These are phyloP conservation scores for Diachasmimorpha longicaudata DNA, from an alignment of 1,140 invertebrate genomes.

Conservation along the genomic window DNA sequence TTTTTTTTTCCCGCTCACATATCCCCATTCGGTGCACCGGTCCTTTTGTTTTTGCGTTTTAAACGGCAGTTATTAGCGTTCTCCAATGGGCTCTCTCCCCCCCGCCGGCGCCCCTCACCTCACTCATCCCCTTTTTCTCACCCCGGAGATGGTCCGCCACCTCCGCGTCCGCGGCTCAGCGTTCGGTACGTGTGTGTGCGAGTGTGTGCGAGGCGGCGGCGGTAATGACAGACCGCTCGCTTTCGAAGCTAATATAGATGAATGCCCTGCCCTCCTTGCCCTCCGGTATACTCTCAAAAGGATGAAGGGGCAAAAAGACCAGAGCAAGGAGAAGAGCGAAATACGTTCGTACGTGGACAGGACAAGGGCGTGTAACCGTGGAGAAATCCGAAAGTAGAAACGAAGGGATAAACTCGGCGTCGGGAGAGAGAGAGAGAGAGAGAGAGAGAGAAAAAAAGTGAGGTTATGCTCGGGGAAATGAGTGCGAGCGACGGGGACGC, in stretches of 20 bases:
- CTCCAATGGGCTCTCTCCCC: conserved; percentile 27
- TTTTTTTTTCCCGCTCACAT: conserved; percentile 1
- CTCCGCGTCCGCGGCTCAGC: neutral
- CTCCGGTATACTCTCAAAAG: conserved; percentile 37
- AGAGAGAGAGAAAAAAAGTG: neutral
- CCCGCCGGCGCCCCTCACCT: conserved; percentile 19
- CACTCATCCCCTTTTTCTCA: conserved; percentile 33
- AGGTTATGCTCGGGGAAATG: too few species aligned
- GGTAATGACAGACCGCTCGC: conserved; percentile 64
- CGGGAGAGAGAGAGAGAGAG: too few species aligned
- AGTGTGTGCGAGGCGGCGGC: conserved; percentile 49
- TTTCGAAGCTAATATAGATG: conserved; percentile 65
- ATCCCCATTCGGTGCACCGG: conserved; percentile 1
- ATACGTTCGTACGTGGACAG: conserved; percentile 13
- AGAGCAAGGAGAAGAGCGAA: conserved; percentile 13
- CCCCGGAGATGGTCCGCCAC: conserved; percentile 4
- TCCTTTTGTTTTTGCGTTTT: conserved; percentile 55
- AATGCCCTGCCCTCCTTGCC: conserved; percentile 63
- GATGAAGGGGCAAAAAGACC: neutral
- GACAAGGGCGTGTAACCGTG: conserved; percentile 9
- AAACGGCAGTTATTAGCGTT: conserved; percentile 56
- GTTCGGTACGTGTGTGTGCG: conserved; percentile 28
- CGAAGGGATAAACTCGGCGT: neutral
- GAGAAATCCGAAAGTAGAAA: neutral
- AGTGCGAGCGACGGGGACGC: neutral